Evolutionary conservation across 2,888 invertebrate genomes (phyloP), one percentile per base, ranked within the genome.

Genomic region (Diaphora mendica): DNA sequence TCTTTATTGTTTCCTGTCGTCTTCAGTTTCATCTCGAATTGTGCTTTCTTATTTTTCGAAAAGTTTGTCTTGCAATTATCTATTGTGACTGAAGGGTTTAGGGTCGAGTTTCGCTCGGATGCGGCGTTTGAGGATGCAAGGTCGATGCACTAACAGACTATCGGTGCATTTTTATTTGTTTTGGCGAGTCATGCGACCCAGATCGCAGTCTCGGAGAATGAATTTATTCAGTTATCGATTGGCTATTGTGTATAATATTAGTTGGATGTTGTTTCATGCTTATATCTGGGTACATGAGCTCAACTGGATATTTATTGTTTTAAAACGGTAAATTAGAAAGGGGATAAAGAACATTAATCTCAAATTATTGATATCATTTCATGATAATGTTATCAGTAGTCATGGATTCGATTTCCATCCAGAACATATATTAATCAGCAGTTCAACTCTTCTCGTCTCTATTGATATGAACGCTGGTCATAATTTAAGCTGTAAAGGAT

Each of bases 151-250:
- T 88, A 91, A 82, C 89, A 88, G 92, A 88, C 93, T 94, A 94
- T 94, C 93, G 92, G 86, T 91, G 93, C 91, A 93, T 94, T 95
- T 95, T 95, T 94, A 94, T 95, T 95, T 95, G 94, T 95, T 95
- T 94, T 93, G 94, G 94, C 91, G 92, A 92, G 92, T 92, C 91
- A 91, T 90, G 88, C 95, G 95, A 95, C 95, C 95, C 93, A 95
- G 93, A 95, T 95, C 92, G 91, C 85, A 89, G 89, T 87, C 90
- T 87, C 88, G 82, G 82, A 87, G 94, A 94, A 94, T 95, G 95
- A 94, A 95, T 94, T 95, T 95, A 95, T 95, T 94, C 94, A 90
- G 91, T 88, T 94, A 95, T 95, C 94, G 95, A 95, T 95, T 94
- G 87, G 88, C 89, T 89, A 91, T 93, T 92, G 93, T 93, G 92